Evolutionary conservation across 2,113 vertebrate genomes (phyloP), one percentile per base, ranked within the genome.

Genomic region (Casuarius casuarius): DNA sequence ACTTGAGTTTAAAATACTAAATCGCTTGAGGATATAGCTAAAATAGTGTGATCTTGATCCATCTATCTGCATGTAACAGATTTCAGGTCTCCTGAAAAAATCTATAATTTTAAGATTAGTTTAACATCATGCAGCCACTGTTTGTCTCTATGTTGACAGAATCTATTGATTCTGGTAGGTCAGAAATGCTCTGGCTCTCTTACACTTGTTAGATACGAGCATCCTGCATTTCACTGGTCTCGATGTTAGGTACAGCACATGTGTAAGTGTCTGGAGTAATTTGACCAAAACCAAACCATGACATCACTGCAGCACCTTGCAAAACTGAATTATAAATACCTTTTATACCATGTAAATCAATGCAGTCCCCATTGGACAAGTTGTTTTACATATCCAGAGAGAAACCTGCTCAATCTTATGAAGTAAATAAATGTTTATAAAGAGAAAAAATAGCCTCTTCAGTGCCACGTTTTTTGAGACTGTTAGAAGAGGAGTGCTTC

Each of bases 331-430:
- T 48, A 73, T 46, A 94, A 95, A 87, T 59, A 80, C 11, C 91
- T 83, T 84, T 82, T 82, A 93, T 79, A 58, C 66, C 61, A 89
- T 58, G 70, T 23, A 89, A 96, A 91, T 79, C 35, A 68, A 84
- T 91, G 66, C 78, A 89, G 91, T 17, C 51, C 38, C 38, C 79
- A 86, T 16, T 38, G 44, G 73, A 90, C 90, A 89, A 86, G 20
- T 22, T 51, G 15, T 38, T 91, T 86, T 44, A 63, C 21, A 11
- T 33, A n/a, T 84, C 56, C 76, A 81, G 49, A 48, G 31, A 86
- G 72, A 78, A 90, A 82, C 51, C 58, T 91, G 62, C 52, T 44
- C 67, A 61, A 48, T 73, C 14, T 70, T 52, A 56, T 22, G 29
- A 13, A 63, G 23, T 66, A 87, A 95, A 94, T 58, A 89, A 85